Conservation (phyloP, 64 coral and sea anemone species). For the Stichodactyla mertensii region DNA sequence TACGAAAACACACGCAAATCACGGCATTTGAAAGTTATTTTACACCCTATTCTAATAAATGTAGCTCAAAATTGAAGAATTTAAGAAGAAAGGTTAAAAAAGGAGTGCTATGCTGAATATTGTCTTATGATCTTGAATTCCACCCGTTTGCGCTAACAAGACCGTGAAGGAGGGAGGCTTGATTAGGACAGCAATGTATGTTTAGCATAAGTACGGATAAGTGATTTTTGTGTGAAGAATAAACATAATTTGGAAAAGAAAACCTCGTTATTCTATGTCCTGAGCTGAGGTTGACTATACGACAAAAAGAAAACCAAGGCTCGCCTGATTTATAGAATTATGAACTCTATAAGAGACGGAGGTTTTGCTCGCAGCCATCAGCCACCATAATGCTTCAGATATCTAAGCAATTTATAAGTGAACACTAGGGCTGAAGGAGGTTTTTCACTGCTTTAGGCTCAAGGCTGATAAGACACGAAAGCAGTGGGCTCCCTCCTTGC, state of each 20-base stretch:
- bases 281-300: not conserved
- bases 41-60: not conserved
- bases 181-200: not conserved
- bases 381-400: not conserved
- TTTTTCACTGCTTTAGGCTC: not conserved
- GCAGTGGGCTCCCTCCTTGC: conserved; percentile 2
- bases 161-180: not conserved
- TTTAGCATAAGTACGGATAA: conserved; percentile 1
- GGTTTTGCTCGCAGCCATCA: too few relatives aligned
- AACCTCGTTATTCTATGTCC: not conserved
- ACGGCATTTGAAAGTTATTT: not conserved
- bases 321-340: too few relatives aligned
- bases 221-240: not conserved
- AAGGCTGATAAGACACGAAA: not conserved
- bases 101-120: not conserved
- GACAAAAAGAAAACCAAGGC: not conserved
- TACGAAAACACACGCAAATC: not conserved
- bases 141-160: not conserved
- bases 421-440: not conserved
- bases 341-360: too few relatives aligned
- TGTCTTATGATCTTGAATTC: not conserved
- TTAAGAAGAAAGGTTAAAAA: not conserved
- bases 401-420: not conserved
- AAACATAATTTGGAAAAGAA: not conserved
- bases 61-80: not conserved